These are phyloP conservation scores for Lycocerus yunnanus DNA, from an alignment of 2,888 invertebrate genomes.

Conservation along the genomic window DNA sequence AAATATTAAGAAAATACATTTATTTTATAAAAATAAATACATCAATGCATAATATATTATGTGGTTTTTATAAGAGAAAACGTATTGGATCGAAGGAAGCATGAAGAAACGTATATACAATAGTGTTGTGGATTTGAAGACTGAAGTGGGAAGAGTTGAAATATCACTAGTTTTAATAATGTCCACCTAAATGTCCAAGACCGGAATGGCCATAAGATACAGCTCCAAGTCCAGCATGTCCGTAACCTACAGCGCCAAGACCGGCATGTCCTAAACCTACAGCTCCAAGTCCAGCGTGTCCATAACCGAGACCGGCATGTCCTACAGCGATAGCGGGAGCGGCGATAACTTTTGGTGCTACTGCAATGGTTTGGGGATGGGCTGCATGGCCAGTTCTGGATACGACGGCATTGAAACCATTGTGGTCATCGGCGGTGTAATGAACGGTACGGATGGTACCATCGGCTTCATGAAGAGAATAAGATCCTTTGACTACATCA, in stretches of 20 bases:
- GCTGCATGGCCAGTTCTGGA: conserved; percentile 59
- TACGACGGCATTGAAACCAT: conserved; percentile 56
- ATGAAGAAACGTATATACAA: conserved; percentile 20
- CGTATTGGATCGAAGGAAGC: background rate
- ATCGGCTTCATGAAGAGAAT: conserved; percentile 62
- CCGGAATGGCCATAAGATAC: background rate
- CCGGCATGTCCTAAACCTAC: conserved; percentile 3
- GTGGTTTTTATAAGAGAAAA: background rate
- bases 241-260: conserved; percentile 4
- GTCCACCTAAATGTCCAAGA: background rate
- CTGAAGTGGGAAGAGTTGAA: conserved; percentile 4
- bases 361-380: conserved; percentile 52
- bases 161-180: conserved; percentile 22
- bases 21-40: conserved; percentile 31
- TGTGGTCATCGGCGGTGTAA: conserved; percentile 63
- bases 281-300: conserved; percentile 19
- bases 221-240: conserved; percentile 7
- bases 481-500: conserved; percentile 60
- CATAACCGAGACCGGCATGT: conserved; percentile 17
- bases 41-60: conserved; percentile 19
- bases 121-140: conserved; percentile 13
- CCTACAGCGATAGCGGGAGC: conserved; percentile 25
- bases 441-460: conserved; percentile 62
- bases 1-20: conserved; percentile 7
- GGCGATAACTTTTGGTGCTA: conserved; percentile 7